Base-by-base conservation (phyloP, 2,797 vertebrate genomes). In the Lepilemur septentrionalis region DNA sequence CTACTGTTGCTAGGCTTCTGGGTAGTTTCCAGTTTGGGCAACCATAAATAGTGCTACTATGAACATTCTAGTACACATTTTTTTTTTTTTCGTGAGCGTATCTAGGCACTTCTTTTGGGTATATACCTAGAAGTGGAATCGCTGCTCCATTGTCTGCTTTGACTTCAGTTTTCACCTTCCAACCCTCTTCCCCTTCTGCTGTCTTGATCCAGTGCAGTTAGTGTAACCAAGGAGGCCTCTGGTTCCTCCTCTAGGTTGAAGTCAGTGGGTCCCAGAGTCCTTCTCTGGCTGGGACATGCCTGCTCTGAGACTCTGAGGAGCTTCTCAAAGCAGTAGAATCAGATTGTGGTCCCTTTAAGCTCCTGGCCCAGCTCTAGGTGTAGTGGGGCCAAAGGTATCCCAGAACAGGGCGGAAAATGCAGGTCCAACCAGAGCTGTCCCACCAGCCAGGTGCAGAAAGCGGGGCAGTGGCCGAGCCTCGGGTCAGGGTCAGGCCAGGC, bases 331-430 rank as follows among this genome's bases (percentile, higher is more conserved):
- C 70, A 57, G 38, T 7, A 83, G 87, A 50, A 82, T 52, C 20
- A 32, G n/a, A 48, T 7, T 17, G 7, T 78, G 43, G 59, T 85
- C 83, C 87, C 90, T 94, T 94, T 92, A 82, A 91, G 22, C 25
- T 87, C 41, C 23, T 93, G 84, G 88, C 88, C 81, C 57, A 50
- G 91, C 13, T 95, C 50, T 83, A 55, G 9, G 28, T 50, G 73
- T 89, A 87, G 57, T 25, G 92, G 95, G 96, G 92, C 86, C 96
- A 97, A 96, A 97, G 94, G 92, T 97, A 82, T 90, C 57, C 38
- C 63, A 67, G 55, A 63, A 32, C 50, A 91, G 59, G 69, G 69
- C 32, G 8, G 82, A 57, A 43, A 65, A 35, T 50, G 20, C 35
- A 46, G 79, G 81, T 57, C 80, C 75, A 73, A 46, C 85, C 72